Base-by-base conservation (phyloP, 2,888 invertebrate species). In the Drosophila eohydei region DNA sequence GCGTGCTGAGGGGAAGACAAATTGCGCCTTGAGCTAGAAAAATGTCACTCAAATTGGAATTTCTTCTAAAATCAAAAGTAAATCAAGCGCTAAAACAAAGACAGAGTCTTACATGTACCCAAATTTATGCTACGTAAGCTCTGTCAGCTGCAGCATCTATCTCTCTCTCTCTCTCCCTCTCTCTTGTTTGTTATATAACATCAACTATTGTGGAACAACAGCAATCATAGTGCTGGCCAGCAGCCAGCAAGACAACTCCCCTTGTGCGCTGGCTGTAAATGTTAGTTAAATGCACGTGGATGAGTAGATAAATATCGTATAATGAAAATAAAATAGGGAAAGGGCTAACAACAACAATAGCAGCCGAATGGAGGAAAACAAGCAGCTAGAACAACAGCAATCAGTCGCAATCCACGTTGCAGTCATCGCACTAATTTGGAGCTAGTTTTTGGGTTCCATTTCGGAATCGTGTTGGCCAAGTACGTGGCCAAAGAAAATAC, bases 241-340 rank as follows among this genome's bases (percentile, higher is more conserved):
- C 58, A 26, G 57, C 26, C 38, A 38, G 26, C 38, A 40, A 40
- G 57, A 44, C 76, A 41, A 11, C 50, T 57, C 46, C 11, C 50
- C 11, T n/a, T 52, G 44, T 30, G 41, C 43, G 36, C 38, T 54
- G 55, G 3, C 57, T 63, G 80, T 83, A 91, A 91, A 86, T 88
- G 89, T 80, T 87, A 80, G 90, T 81, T 90, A 88, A 91, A 88
- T 91, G 89, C 91, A 91, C 89, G 88, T 90, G 91, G 82, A 90
- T 90, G 90, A 89, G 88, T 90, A 89, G 82, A 90, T 88, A 91
- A 91, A 89, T 88, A 91, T 87, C 76, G 78, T 87, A 83, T 87
- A 87, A 87, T 89, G 89, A 87, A 89, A 85, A 83, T 83, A 80
- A 81, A 80, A 85, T 88, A 77, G 80, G 71, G 71, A 85, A 71